Evolutionary conservation across 2,888 invertebrate genomes (phyloP), one percentile per base, ranked within the genome.

Genomic region (Lithophane ornitopus): DNA sequence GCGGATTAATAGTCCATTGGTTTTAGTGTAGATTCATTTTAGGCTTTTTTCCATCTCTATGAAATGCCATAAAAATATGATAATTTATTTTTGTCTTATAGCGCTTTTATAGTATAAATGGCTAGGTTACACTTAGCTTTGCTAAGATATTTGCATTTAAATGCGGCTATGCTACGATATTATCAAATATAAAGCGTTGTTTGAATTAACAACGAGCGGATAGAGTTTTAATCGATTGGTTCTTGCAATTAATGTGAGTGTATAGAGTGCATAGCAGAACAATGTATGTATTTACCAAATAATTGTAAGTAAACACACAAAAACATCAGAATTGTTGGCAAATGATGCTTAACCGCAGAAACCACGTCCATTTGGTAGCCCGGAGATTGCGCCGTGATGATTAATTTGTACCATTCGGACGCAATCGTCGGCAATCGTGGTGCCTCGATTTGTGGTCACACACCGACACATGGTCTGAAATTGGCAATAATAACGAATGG

Each of bases 1-100:
- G 90, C 85, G 89, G 93, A 93, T 94, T 93, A 93, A 84, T 88
- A 88, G 85, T 56, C 63, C 80, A 86, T 84, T 70, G 78, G 88
- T 94, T 94, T 93, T 46, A 1, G 19, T 12, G 28, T 39, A 52
- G 22, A 52, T 56, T 49, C 6, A 49, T 79, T 59, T 59, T 41
- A 14, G 39, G 46, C 49, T 26, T 82, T 41, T 34, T 19, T 16
- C 28, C 9, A 41, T 39, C 12, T 12, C 11, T 34, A 12, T 58
- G 19, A n/a, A 14, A 46, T 19, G 7, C 12, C 7, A 11, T 49
- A 19, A 19, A 19, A 19, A n/a, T 16, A 4, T 41, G 19, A 0
- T 19, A n/a, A 41, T 41, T 39, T n/a, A 2, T 61, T 39, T 46
- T 44, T 44, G 14, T 44, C 14, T 44, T 44, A 44, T 14, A 46